Evolutionary conservation across 2,113 vertebrate genomes (phyloP).

Genomic region (Bos indicus): DNA sequence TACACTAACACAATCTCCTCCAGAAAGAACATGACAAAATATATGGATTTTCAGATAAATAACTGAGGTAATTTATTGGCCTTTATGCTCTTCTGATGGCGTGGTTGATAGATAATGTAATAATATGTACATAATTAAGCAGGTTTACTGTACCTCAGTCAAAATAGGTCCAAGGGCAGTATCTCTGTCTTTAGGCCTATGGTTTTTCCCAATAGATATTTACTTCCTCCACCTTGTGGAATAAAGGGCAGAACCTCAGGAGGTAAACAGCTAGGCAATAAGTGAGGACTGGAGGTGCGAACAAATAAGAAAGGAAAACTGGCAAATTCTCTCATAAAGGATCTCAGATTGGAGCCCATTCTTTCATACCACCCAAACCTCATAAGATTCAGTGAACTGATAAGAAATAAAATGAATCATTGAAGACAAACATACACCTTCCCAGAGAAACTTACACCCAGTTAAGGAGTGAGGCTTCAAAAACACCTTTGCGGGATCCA

Average conservation of each 20-base stretch:
- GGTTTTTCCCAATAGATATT: conserved; percentile 12
- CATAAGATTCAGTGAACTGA: not conserved
- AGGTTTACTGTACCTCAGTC: conserved; percentile 69
- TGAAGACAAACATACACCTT: not conserved
- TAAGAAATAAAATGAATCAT: not conserved
- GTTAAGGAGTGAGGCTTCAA: not conserved
- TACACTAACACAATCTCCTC: conserved; percentile 63
- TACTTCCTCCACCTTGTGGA: not conserved
- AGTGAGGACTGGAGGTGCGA: not conserved
- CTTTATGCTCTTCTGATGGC: conserved; percentile 80
- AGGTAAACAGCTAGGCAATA: not conserved
- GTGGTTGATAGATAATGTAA: conserved; percentile 75
- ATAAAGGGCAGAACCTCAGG: not conserved
- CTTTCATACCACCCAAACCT: not conserved
- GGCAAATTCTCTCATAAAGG: not conserved
- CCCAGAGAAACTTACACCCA: not conserved
- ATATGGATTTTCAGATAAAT: conserved; percentile 79
- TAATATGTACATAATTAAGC: conserved; percentile 76
- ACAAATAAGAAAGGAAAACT: not conserved
- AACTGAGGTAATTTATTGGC: conserved; percentile 82
- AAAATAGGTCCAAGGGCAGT: conserved; percentile 57
- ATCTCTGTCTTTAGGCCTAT: conserved; percentile 14
- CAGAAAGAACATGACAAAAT: conserved; percentile 70
- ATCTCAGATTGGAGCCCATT: not conserved
- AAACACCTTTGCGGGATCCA: not conserved